Conservation (phyloP, 2,113 vertebrate species). For the Holacanthus passer region DNA sequence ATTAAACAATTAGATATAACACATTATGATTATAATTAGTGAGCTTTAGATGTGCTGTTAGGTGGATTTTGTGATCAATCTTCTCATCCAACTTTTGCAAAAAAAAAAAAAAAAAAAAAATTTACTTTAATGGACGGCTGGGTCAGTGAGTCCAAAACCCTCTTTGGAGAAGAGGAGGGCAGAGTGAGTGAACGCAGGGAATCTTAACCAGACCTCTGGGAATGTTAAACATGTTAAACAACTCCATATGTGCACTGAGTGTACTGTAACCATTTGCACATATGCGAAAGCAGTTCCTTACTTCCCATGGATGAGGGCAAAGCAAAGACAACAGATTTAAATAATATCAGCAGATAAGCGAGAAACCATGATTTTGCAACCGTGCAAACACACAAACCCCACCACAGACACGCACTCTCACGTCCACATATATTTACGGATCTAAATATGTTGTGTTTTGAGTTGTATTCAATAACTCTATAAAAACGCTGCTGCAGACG, state of each 20-base stretch:
- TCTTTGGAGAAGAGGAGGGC: background rate
- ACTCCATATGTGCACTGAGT: constrained; percentile 20
- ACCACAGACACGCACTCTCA: constrained; percentile 38
- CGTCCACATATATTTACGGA: constrained; percentile 45
- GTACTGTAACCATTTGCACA: constrained; percentile 6
- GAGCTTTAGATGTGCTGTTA: background rate
- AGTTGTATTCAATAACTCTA: constrained; percentile 52
- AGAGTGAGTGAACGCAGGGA: background rate
- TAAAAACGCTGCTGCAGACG: constrained; percentile 44
- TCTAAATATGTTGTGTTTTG: constrained; percentile 33
- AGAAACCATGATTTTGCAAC: constrained; percentile 25
- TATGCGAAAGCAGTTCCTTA: background rate
- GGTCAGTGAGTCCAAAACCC: constrained; percentile 28
- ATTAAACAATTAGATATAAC: background rate
- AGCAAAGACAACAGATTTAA: background rate
- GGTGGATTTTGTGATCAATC: background rate
- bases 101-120: too few relatives aligned
- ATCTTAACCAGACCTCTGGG: constrained; percentile 19
- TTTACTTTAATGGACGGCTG: background rate
- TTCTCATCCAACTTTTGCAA: background rate
- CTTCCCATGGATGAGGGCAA: background rate
- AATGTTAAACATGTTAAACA: constrained; percentile 44
- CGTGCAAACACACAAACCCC: constrained; percentile 7
- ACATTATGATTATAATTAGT: background rate
- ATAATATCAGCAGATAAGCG: constrained; percentile 32